Percentiles rank a stretch among this genome's conserved stretches.
phyloP scores from a whole-genome alignment of 2,797 vertebrate species.

The Austrolebias charrua region DNA sequence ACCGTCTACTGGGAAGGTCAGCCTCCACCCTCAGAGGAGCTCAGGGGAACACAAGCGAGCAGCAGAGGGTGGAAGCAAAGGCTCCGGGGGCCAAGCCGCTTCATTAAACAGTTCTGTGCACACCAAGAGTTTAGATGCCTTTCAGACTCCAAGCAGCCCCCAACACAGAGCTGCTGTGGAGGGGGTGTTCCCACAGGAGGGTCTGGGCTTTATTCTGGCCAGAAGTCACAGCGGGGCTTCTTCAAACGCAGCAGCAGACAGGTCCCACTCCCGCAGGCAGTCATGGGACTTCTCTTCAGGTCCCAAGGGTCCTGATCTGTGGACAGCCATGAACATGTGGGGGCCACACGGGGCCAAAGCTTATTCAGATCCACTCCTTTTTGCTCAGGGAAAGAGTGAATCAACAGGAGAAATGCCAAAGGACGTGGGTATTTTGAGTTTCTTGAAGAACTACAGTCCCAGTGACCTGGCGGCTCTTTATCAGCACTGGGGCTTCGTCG shows the following conservation, averaged over 20 bases:
- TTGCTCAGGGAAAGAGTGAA: constrained; percentile 82
- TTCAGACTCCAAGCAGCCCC: constrained; percentile 60
- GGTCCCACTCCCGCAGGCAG: constrained; percentile 64
- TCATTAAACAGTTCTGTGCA: constrained; percentile 63
- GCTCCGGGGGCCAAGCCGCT: constrained; percentile 51
- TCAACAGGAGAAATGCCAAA: constrained; percentile 77
- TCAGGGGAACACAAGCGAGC: constrained; percentile 45
- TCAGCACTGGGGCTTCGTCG: constrained; percentile 91
- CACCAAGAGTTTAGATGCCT: constrained; percentile 62
- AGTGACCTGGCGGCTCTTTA: constrained; percentile 91
- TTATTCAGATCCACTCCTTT: constrained; percentile 62
- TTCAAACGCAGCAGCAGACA: constrained; percentile 37
- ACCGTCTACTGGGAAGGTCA: constrained; percentile 37
- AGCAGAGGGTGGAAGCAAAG: constrained; percentile 58
- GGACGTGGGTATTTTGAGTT: constrained; percentile 89
- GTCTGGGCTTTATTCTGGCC: constrained; percentile 78
- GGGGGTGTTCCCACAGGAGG: constrained; percentile 80
- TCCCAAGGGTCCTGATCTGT: constrained; percentile 65
- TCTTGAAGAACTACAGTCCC: constrained; percentile 92
- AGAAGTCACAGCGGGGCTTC: constrained; percentile 79
- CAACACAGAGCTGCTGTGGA: constrained; percentile 75
- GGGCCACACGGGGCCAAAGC: constrained; percentile 60
- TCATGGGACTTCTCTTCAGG: constrained; percentile 59
- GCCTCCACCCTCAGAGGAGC: constrained; percentile 66
- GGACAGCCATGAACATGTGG: constrained; percentile 74